Evolutionary conservation across 2,113 vertebrate genomes (phyloP).

Genomic region (Oncorhynchus gorbuscha): DNA sequence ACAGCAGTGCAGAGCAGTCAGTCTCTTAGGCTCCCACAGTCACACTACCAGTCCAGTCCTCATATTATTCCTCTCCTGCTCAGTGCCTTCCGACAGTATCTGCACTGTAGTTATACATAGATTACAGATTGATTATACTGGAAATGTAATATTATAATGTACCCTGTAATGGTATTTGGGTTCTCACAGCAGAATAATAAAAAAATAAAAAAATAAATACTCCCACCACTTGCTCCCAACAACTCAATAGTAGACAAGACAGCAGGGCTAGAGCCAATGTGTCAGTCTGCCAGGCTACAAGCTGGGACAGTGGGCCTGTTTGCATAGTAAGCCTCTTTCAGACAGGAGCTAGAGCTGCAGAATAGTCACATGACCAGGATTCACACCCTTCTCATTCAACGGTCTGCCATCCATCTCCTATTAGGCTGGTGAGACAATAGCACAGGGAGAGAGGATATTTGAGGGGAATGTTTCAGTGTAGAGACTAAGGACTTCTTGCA

Average conservation of each 20-base stretch:
- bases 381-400: slow-evolving; percentile 4
- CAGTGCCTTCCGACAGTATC: background rate
- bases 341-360: slow-evolving; percentile 53
- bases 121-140: background rate
- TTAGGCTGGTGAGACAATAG: slow-evolving; percentile 31
- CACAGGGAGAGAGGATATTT: slow-evolving; percentile 34
- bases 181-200: background rate
- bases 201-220: slow-evolving; percentile 2
- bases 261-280: slow-evolving; percentile 45
- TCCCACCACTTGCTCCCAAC: slow-evolving; percentile 21
- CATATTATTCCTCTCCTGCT: background rate
- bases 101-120: background rate
- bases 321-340: slow-evolving; percentile 42
- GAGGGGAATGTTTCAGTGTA: slow-evolving; percentile 25
- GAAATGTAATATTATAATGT: background rate
- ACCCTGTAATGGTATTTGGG: background rate
- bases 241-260: slow-evolving; percentile 28
- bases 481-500: background rate
- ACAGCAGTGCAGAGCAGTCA: slow-evolving; percentile 8
- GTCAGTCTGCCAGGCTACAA: slow-evolving; percentile 46
- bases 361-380: slow-evolving; percentile 31
- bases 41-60: background rate
- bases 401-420: slow-evolving; percentile 15
- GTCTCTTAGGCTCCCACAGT: slow-evolving; percentile 16
- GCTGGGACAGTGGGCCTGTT: slow-evolving; percentile 55